Evolutionary conservation across 2,797 vertebrate species (phyloP).

Genomic region (Hippocampus kuda): DNA sequence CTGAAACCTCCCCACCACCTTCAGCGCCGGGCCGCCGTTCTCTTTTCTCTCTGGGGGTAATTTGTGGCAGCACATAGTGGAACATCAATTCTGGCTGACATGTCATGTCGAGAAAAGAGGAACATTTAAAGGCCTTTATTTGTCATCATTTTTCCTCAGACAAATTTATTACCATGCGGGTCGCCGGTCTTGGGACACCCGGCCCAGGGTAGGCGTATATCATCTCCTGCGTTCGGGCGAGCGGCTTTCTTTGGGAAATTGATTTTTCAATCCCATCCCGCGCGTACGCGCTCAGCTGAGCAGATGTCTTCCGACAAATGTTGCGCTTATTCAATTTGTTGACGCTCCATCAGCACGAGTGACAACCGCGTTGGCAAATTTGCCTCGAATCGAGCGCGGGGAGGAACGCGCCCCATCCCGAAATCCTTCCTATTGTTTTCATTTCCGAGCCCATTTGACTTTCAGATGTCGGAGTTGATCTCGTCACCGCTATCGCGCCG

Average conservation of each 20-base stretch:
- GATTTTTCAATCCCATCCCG: constrained; percentile 8
- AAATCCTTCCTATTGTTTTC: not conserved
- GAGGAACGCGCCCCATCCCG: not conserved
- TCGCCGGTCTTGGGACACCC: constrained; percentile 36
- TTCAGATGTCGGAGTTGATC: constrained; percentile 48
- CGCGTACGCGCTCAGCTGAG: constrained; percentile 1
- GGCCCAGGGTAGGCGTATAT: constrained; percentile 24
- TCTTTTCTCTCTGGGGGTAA: constrained; percentile 46
- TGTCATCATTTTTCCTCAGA: constrained; percentile 52
- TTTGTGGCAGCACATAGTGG: constrained; percentile 46
- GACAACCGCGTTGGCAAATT: constrained; percentile 19
- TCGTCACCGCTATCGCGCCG: constrained; percentile 47
- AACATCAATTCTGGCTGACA: constrained; percentile 58
- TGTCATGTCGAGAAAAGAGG: constrained; percentile 48
- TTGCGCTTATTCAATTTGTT: constrained; percentile 10
- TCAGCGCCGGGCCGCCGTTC: constrained; percentile 43
- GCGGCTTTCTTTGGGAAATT: constrained; percentile 9
- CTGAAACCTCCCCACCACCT: constrained; percentile 23
- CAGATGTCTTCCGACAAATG: not conserved
- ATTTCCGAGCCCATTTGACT: constrained; percentile 24
- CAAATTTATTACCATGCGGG: constrained; percentile 46
- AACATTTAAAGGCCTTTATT: constrained; percentile 62
- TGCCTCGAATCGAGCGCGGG: not conserved
- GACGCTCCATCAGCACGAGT: constrained; percentile 11
- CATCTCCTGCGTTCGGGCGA: constrained; percentile 18